These are phyloP conservation scores for Catharus fuscescens DNA, from an alignment of 2,113 vertebrate species.

Conservation along the genomic window DNA sequence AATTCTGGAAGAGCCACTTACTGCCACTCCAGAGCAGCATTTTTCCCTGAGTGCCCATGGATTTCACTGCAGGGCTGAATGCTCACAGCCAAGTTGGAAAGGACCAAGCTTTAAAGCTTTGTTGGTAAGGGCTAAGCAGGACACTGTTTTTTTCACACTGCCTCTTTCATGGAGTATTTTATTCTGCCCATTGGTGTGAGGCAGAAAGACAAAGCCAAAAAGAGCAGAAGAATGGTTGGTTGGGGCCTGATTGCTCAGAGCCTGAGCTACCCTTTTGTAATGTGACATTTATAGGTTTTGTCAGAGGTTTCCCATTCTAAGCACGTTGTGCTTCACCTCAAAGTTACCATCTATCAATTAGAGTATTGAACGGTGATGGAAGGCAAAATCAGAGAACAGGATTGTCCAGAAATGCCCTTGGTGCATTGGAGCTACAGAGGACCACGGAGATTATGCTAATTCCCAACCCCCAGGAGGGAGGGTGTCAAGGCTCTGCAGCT, in stretches of 20 bases:
- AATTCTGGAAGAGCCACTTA: not conserved
- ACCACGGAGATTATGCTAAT: not conserved
- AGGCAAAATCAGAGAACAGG: slow-evolving; percentile 16
- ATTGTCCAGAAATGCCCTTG: not conserved
- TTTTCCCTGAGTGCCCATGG: not conserved
- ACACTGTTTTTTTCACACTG: not conserved
- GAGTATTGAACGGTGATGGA: slow-evolving; percentile 10
- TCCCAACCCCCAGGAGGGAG: not conserved
- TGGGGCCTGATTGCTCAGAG: not conserved
- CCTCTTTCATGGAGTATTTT: not conserved
- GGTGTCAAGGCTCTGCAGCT: not conserved
- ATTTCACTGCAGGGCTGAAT: not conserved
- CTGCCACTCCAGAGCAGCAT: fast-evolving
- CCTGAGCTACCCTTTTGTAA: not conserved
- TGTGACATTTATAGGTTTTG: not conserved
- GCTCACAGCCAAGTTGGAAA: not conserved
- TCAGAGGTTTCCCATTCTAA: slow-evolving; percentile 25
- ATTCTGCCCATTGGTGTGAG: not conserved
- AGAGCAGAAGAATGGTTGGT: not conserved
- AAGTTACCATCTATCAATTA: slow-evolving; percentile 26
- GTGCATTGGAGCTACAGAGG: not conserved
- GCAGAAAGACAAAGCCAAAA: not conserved
- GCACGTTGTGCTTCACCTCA: slow-evolving; percentile 11
- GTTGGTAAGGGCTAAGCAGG: not conserved
- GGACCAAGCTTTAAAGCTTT: not conserved